Percentiles rank a stretch among this genome's conserved stretches.
phyloP scores from a whole-genome alignment of 2,888 invertebrate genomes.

The Sarcophaga rosellei region DNA sequence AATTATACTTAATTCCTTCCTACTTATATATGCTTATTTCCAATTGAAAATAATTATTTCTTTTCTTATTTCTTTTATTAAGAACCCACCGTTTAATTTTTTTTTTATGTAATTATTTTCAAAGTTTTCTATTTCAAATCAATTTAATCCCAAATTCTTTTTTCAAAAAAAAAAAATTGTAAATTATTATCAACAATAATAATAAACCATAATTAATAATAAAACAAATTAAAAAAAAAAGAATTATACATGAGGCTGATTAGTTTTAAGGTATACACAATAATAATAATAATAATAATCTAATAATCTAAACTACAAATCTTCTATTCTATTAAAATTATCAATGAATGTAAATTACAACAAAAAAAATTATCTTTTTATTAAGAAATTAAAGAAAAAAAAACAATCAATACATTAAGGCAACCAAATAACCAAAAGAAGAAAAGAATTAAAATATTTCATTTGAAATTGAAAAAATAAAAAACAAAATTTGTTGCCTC shows the following conservation, averaged over 20 bases:
- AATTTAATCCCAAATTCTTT: neutral
- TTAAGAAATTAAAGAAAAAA: neutral
- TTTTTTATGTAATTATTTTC: constrained; percentile 15
- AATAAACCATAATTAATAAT: constrained; percentile 26
- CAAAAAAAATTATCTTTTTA: neutral
- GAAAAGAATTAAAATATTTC: neutral
- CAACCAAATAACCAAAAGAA: too few species aligned
- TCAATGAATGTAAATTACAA: neutral
- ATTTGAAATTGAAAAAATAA: too few species aligned
- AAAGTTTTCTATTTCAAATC: neutral
- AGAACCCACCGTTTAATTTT: constrained; percentile 59
- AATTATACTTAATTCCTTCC: neutral
- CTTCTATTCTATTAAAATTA: too few species aligned
- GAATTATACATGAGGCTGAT: constrained; percentile 69
- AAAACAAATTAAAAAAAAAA: constrained; percentile 36
- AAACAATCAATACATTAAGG: neutral
- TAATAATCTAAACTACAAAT: too few species aligned
- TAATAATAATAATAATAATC: neutral
- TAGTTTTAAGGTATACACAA: constrained; percentile 57
- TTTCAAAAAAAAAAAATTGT: neutral
- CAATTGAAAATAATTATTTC: neutral
- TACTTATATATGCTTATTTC: neutral
- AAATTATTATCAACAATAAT: neutral
- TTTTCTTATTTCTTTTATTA: constrained; percentile 11
- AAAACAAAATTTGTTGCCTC: too few species aligned